Evolutionary conservation across 2,888 invertebrate genomes (phyloP).

Genomic region (Ligdia adustata): DNA sequence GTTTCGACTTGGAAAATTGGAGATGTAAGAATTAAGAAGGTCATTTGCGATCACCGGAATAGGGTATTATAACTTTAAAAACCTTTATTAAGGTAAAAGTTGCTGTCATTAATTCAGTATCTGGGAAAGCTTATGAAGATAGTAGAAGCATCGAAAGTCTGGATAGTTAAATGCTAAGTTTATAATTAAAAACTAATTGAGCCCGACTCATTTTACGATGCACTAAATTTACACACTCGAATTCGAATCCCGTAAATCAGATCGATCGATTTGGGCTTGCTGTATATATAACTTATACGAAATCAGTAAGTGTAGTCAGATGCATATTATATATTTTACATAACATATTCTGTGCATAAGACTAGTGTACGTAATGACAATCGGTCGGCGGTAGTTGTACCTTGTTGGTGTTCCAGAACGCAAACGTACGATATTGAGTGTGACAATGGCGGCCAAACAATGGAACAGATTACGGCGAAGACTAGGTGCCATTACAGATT

Average conservation of each 20-base stretch:
- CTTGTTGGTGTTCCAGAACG: constrained; percentile 35
- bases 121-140: no score
- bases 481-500: constrained; percentile 48
- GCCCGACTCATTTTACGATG: no score
- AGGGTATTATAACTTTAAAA: constrained; percentile 2
- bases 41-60: constrained; percentile 4
- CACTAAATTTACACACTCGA: no score
- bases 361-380: constrained; percentile 1
- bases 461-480: constrained; percentile 58
- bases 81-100: constrained; percentile 7
- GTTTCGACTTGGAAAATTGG: constrained; percentile 14
- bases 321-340: no score
- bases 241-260: no score
- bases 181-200: no score
- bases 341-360: no score
- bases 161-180: no score
- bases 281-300: no score
- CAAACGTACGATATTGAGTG: constrained; percentile 47
- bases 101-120: not conserved
- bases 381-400: constrained; percentile 2
- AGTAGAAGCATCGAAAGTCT: not conserved
- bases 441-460: constrained; percentile 62
- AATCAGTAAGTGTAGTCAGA: no score
- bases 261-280: no score
- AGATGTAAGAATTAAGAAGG: constrained; percentile 16